Conservation (phyloP, 1,140 invertebrate genomes). For the Aphidius ervi region DNA sequence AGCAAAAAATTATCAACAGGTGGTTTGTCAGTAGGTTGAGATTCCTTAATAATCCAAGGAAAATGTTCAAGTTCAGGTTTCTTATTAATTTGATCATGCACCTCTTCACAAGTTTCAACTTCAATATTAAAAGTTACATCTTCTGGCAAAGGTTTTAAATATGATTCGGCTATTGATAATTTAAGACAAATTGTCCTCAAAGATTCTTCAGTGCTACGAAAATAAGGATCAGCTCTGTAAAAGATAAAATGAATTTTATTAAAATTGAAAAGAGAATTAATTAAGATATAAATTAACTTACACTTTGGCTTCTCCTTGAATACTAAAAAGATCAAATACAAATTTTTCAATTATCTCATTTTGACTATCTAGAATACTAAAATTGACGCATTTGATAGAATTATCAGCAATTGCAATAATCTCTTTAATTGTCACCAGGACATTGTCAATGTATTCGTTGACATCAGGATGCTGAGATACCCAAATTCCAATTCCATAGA, state of each 20-base stretch:
- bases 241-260: conserved; percentile 14
- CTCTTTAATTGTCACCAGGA: conserved; percentile 48
- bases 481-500: conserved; percentile 56
- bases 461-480: conserved; percentile 59
- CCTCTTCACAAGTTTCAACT: conserved; percentile 56
- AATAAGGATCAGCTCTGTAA: conserved; percentile 55
- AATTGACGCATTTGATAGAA: conserved; percentile 48
- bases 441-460: conserved; percentile 57
- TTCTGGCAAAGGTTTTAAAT: conserved; percentile 52
- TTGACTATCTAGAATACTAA: conserved; percentile 42
- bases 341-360: conserved; percentile 52
- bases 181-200: conserved; percentile 58
- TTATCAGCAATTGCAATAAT: conserved; percentile 47
- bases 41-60: conserved; percentile 45
- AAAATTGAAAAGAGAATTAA: conserved; percentile 6
- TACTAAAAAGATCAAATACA: conserved; percentile 54
- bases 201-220: conserved; percentile 58
- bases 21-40: no score
- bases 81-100: conserved; percentile 46
- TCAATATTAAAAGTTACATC: conserved; percentile 55
- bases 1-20: not conserved
- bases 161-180: conserved; percentile 48
- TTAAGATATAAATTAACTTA: conserved; percentile 28
- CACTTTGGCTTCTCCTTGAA: conserved; percentile 31
- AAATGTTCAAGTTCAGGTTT: conserved; percentile 56